Base-by-base conservation (phyloP, 2,797 vertebrate species). In the Orestias chungarensis region DNA sequence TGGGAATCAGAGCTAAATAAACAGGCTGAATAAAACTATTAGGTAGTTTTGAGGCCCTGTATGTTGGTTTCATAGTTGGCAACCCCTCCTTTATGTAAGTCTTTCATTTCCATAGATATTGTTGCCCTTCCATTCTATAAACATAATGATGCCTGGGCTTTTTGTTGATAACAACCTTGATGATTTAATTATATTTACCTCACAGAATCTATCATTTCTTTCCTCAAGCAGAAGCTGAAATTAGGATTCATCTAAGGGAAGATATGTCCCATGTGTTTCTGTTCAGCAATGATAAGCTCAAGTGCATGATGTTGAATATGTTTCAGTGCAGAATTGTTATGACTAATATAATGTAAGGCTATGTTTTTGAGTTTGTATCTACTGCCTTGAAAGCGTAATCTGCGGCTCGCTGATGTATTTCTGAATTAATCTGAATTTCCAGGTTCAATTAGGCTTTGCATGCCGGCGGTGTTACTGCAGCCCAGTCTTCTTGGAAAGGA, bases 401-500 rank as follows among this genome's bases (percentile, higher is more conserved):
- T 78, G 46, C 23, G 64, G 50, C 66, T 70, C 11, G 11, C 61
- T 74, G 72, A 81, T 68, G 61, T 64, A 67, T 74, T 71, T 47
- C 46, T 64, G 75, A 66, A 68, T 75, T 74, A 68, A 66, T 35
- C 3, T 68, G 59, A 50, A 38, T 73, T 79, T 83, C 76, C 31
- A 10, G 12, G 23, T 25, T 62, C 35, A 62, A 15, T 15, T 29
- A 17, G 14, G 17, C 4, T 29, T 55, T 69, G 54, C 42, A 47
- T 54, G 71, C 65, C 71, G 71, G 46, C 44, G 70, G 50, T 69
- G 67, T 82, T 73, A 68, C 52, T 46, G 47, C 49, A 40, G 70
- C 57, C 71, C 74, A 71, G 67, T 71, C 70, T 59, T 49, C 75
- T 74, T 76, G 79, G 78, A 80, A 73, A 73, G 57, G 35, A 75